These are phyloP conservation scores for Shinisaurus crocodilurus DNA, from an alignment of 2,113 vertebrate species.

Conservation along the genomic window DNA sequence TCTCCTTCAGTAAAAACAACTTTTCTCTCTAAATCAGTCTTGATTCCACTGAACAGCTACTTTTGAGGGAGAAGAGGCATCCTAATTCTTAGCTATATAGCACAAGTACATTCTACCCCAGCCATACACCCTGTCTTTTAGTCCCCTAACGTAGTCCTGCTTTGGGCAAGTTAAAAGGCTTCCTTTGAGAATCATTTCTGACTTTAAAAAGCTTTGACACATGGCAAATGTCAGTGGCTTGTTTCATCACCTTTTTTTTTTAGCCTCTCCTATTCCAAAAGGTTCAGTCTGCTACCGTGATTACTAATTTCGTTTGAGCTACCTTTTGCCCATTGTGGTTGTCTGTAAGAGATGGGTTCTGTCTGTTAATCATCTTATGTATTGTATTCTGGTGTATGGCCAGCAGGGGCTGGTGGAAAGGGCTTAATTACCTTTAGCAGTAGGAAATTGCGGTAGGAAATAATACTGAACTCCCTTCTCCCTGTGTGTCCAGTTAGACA, in stretches of 20 bases:
- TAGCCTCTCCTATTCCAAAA: neutral
- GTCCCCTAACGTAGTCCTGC: neutral
- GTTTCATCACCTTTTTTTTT: slow-evolving; percentile 10
- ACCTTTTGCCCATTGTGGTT: neutral
- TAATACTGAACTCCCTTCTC: neutral
- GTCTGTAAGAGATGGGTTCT: neutral
- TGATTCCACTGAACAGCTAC: slow-evolving; percentile 19
- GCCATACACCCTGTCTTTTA: neutral
- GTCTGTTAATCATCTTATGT: neutral
- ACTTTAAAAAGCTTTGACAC: neutral
- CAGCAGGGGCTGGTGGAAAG: neutral
- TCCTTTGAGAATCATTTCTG: neutral
- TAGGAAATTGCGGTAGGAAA: no score
- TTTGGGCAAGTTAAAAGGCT: neutral
- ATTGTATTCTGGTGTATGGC: neutral
- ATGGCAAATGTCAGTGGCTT: neutral
- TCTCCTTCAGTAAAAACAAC: slow-evolving; percentile 41
- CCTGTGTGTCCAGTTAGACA: neutral
- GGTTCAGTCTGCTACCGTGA: neutral
- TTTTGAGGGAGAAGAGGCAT: slow-evolving; percentile 7
- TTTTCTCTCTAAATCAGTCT: slow-evolving; percentile 34
- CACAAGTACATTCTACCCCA: neutral
- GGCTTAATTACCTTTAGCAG: neutral
- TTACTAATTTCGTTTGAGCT: neutral
- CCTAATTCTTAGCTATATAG: slow-evolving; percentile 6